Evolutionary conservation across 2,797 vertebrate genomes (phyloP), one percentile per base, ranked within the genome.

Genomic region (Mareca penelope): DNA sequence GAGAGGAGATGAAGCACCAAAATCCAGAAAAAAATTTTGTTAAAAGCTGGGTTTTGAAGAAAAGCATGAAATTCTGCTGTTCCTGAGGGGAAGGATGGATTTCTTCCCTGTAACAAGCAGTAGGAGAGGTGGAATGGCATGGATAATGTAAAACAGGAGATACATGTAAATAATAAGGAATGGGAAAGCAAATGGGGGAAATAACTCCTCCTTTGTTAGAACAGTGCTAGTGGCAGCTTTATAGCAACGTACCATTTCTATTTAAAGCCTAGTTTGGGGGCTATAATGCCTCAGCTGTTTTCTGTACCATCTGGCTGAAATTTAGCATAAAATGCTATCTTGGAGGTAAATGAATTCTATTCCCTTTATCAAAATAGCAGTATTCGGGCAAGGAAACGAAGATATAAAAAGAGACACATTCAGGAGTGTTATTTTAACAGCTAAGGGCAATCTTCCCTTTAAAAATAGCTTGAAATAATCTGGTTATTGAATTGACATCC

Each of bases 281-380:
- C 87, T 89, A 46, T 94, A 68, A 91, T 91, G 64, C 80, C 71
- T 87, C 93, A 88, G 72, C 79, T 96, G 81, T 71, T 96, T 96
- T 73, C 87, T 92, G 64, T 75, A 61, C 89, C 94, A 94, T 92
- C 91, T 93, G 95, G 48, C 76, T 88, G 93, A 91, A 95, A 92
- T 85, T 93, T 80, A 95, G 82, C 87, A 91, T 83, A 89, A 93
- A 92, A 93, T 91, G 80, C 85, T 91, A 89, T 89, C 95, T 96
- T 85, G 22, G 72, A 89, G 91, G 77, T 83, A 94, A 92, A 95
- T 71, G 15, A 85, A 88, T 93, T 77, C 33, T 77, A 85, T n/a
- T 39, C 48, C 52, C 84, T 80, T 90, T 89, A 89, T 71, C 86
- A 70, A 18, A 94, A 84, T 22, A 7, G 22, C 53, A 67, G 35